Base-by-base conservation (phyloP, 2,113 vertebrate genomes). In the Brachypteracias leptosomus region DNA sequence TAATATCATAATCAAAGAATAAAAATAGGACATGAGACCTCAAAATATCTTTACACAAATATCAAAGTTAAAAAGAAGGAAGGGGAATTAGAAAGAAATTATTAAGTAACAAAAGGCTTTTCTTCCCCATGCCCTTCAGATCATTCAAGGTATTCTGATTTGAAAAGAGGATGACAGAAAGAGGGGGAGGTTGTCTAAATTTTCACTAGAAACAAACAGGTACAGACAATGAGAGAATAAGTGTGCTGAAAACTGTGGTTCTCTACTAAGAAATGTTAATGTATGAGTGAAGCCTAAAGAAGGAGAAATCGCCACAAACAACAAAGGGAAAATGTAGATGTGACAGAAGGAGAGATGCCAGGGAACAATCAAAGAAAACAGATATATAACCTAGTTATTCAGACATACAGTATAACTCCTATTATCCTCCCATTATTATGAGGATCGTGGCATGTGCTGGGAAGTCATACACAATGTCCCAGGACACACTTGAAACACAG, bases 401-500 rank as follows among this genome's bases (percentile, higher is more conserved):
- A 96, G 90, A 85, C 88, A 92, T 75, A 40, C 73, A 68, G 93
- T 81, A 58, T 75, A 97, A 89, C 87, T 89, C 73, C 88, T 68
- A 68, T 92, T 95, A 93, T 96, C 65, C 79, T 92, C 73, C 95
- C 95, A 86, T 95, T 92, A 96, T 95, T 93, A 81, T 75, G 86
- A 96, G 88, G 70, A 87, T 71, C 90, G 93, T 92, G 86, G 92
- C 79, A 81, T 93, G 85, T 89, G 92, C 95, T 5, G 19, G 61
- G 8, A 96, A 96, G 85, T 81, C 94, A 93, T 78, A 89, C 86
- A 85, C 76, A 89, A 79, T 84, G 93, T 97, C 95, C 92, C 94
- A 96, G 95, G 95, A 97, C 96, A 96, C 96, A 95, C 93, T 90
- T 96, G 90, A 96, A 97, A 96, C 92, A 86, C 93, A 93, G 88